These are phyloP conservation scores for Gobio gobio DNA, from an alignment of 2,113 vertebrate genomes.

Conservation along the genomic window DNA sequence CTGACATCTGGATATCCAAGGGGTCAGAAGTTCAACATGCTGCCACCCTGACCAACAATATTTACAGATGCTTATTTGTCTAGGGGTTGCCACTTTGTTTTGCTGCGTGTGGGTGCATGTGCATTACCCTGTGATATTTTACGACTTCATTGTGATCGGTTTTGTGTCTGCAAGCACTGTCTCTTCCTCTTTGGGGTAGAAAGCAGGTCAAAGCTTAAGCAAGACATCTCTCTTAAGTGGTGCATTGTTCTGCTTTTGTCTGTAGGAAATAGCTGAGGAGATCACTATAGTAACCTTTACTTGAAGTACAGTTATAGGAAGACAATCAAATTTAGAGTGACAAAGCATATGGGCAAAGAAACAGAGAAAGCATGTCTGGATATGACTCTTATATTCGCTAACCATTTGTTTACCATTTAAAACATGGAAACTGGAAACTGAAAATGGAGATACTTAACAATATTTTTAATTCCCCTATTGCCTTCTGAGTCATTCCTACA, in stretches of 20 bases:
- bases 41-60: slow-evolving; percentile 67
- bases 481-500: background rate
- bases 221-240: slow-evolving; percentile 69
- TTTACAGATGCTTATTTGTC: slow-evolving; percentile 62
- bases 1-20: slow-evolving; percentile 54
- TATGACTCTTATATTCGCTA: background rate
- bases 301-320: slow-evolving; percentile 64
- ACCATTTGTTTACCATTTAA: background rate
- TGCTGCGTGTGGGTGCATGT: slow-evolving; percentile 66
- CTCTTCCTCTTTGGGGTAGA: slow-evolving; percentile 63
- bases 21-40: slow-evolving; percentile 75
- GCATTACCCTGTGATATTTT: slow-evolving; percentile 71
- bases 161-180: slow-evolving; percentile 30
- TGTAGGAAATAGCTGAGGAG: slow-evolving; percentile 67
- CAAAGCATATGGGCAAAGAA: slow-evolving; percentile 9
- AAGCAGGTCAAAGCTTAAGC: slow-evolving; percentile 76
- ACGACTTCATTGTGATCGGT: slow-evolving; percentile 68
- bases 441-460: background rate
- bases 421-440: background rate
- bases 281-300: slow-evolving; percentile 64
- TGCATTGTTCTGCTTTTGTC: slow-evolving; percentile 70
- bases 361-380: background rate
- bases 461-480: background rate
- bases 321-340: slow-evolving; percentile 39
- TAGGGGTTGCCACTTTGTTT: slow-evolving; percentile 60